Evolutionary conservation across 2,113 vertebrate genomes (phyloP), one percentile per base, ranked within the genome.

Genomic region (Sinocyclocheilus anophthalmus): DNA sequence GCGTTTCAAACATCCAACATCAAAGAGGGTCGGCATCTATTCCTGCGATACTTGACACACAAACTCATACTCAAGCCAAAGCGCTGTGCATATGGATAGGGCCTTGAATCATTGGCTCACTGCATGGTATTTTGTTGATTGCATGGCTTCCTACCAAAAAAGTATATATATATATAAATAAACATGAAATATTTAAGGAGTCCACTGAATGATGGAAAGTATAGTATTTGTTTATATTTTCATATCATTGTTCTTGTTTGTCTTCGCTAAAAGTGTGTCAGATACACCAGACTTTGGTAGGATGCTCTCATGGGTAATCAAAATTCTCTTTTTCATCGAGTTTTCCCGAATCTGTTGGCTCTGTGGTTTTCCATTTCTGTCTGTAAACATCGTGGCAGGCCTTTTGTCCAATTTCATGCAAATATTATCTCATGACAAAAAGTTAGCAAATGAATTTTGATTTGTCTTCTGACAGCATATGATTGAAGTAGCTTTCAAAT

Each of bases 1-100:
- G 33, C 6, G 39, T 85, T 80, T 78, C 20, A 70, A 86, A 50
- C 69, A 73, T 42, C 18, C 57, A 53, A 86, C 53, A 83, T 87
- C 67, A 83, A 87, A 90, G 79, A 75, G 76, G 26, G 11, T 16
- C 10, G 0, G 30, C 86, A 61, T 72, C 72, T 59, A 42, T 76
- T 50, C 42, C 75, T 81, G 59, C 30, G 11, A 37, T 42, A 48
- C 82, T 67, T 80, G 20, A 75, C 53, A 76, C n/a, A 70, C 50
- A 63, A 20, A 37, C 20, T 81, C 39, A 70, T 48, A 26, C 26
- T 55, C 26, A 55, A 53, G 24, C 55, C n/a, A 61, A 65, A 42
- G 12, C 0, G 10, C 12, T 14, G 18, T 13, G 11, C n/a, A 78
- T 39, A 55, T 7, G 70, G 33, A 30, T 22, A n/a, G 37, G 50